Conservation (phyloP, 2,797 vertebrate genomes). For the Anguilla marmorata region DNA sequence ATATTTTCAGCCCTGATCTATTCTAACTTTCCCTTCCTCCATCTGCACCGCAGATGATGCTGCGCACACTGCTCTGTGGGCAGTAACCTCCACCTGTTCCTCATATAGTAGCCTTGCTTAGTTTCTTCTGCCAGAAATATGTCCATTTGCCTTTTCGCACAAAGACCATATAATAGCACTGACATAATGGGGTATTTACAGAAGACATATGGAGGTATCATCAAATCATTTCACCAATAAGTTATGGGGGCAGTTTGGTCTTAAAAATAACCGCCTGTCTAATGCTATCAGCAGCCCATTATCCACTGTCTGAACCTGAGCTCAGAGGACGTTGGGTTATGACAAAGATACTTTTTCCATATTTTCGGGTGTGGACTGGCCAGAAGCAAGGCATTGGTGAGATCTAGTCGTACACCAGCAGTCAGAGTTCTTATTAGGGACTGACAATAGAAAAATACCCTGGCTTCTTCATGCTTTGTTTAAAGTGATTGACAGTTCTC, state of each 20-base stretch:
- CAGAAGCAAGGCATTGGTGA: not conserved
- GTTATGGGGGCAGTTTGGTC: not conserved
- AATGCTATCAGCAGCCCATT: constrained; percentile 5
- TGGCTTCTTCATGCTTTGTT: not conserved
- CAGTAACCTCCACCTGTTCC: constrained; percentile 19
- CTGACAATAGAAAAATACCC: not conserved
- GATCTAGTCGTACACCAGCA: not conserved
- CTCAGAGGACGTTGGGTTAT: not conserved
- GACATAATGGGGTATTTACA: not conserved
- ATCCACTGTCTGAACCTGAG: not conserved
- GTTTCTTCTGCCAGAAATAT: not conserved
- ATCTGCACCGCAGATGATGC: constrained; percentile 18
- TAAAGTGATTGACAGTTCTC: not conserved
- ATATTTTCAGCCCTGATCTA: constrained; percentile 49
- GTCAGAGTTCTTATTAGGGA: not conserved
- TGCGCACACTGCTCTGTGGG: constrained; percentile 1
- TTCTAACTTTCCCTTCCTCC: constrained; percentile 34
- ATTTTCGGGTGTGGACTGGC: not conserved
- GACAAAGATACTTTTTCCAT: not conserved
- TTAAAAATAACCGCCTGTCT: not conserved
- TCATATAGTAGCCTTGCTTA: not conserved
- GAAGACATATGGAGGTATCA: constrained; percentile 18
- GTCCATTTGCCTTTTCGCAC: constrained; percentile 15
- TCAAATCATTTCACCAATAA: not conserved
- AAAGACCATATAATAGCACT: constrained; percentile 20